Percentiles rank a stretch among this genome's conserved stretches.
phyloP scores from a whole-genome alignment of 2,888 invertebrate genomes.

The Campoplex capitator region DNA sequence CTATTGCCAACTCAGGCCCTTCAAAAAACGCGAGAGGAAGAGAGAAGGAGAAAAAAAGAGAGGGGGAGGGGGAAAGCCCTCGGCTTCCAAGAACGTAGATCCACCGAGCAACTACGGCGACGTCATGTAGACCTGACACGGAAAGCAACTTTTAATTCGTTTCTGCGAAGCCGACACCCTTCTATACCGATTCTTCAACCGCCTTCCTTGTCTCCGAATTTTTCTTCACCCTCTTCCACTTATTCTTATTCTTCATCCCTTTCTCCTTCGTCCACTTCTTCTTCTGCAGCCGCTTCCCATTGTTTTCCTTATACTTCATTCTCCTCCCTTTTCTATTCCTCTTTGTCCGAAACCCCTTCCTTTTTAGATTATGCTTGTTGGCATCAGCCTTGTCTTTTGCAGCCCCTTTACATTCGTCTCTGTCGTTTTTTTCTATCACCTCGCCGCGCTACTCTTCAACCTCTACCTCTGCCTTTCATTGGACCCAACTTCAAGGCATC shows the following conservation, averaged over 20 bases:
- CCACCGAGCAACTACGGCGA: constrained; percentile 60
- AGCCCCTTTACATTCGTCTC: not conserved
- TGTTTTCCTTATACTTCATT: constrained; percentile 19
- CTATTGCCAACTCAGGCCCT: constrained; percentile 85
- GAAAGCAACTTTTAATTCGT: constrained; percentile 74
- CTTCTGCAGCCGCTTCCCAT: constrained; percentile 9
- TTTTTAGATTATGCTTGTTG: not conserved
- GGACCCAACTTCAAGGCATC: constrained; percentile 21
- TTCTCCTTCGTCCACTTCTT: constrained; percentile 21
- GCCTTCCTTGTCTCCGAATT: constrained; percentile 20
- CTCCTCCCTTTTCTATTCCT: constrained; percentile 43
- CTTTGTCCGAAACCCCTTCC: constrained; percentile 18
- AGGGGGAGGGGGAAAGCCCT: constrained; percentile 65
- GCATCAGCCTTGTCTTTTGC: constrained; percentile 14
- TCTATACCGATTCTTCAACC: constrained; percentile 36
- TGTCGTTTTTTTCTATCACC: not conserved
- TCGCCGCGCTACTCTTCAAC: not conserved
- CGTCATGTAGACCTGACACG: constrained; percentile 67
- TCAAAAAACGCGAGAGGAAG: constrained; percentile 74
- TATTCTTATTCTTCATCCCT: constrained; percentile 40
- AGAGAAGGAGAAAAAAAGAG: not conserved
- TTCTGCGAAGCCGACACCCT: constrained; percentile 65
- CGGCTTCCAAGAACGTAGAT: constrained; percentile 69
- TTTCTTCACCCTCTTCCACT: constrained; percentile 18
- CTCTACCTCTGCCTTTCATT: not conserved